Conservation (phyloP, 2,888 invertebrate genomes). For the Lycophotia porphyrea region DNA sequence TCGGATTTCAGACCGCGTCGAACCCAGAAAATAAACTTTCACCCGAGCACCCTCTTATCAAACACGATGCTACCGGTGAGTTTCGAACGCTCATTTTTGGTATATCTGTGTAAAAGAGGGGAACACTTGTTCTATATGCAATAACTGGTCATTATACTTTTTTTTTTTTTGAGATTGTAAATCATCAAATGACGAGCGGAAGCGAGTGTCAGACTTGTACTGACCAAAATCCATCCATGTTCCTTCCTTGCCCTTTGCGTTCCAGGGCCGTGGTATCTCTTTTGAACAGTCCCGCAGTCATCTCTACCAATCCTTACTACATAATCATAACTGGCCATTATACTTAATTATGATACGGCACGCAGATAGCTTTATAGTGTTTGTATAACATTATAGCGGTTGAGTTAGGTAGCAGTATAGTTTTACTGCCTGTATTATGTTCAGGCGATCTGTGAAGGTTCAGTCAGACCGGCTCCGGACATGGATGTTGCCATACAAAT, state of each 20-base stretch:
- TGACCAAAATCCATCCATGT: too few relatives aligned
- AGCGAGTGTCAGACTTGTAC: too few relatives aligned
- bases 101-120: not conserved
- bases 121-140: not conserved
- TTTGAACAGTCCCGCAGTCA: too few relatives aligned
- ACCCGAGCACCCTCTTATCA: not conserved
- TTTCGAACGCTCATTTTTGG: not conserved
- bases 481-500: not conserved
- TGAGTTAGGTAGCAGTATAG: not conserved
- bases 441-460: not conserved
- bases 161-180: too few relatives aligned
- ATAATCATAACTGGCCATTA: too few relatives aligned
- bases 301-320: too few relatives aligned
- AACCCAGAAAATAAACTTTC: not conserved
- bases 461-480: not conserved
- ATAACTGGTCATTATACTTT: not conserved
- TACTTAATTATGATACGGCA: not conserved
- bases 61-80: not conserved
- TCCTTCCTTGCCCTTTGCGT: too few relatives aligned
- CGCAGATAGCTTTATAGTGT: not conserved
- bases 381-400: not conserved
- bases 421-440: not conserved
- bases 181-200: too few relatives aligned
- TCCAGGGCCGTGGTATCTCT: too few relatives aligned
- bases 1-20: not conserved